Conservation (phyloP, 1,140 invertebrate species). For the honey bee (Apis mellifera) region Amel_HAv3.1 CM009936.2:3552001-3552500, state of each 20-base stretch:
- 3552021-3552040: too few relatives aligned
- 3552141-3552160: constrained; percentile 7
- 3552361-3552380: constrained; percentile 41
- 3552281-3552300: constrained; percentile 71
- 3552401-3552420: neutral
- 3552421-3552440: constrained; percentile 25
- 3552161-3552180: constrained; percentile 18
- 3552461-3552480: constrained; percentile 14
- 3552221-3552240: constrained; percentile 68
- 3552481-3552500: constrained; percentile 22
- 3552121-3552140: too few relatives aligned
- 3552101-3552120: too few relatives aligned
- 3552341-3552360: constrained; percentile 67
- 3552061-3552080: too few relatives aligned
- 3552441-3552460: constrained; percentile 12
- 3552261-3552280: constrained; percentile 49
- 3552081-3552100: too few relatives aligned
- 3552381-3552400: too few relatives aligned
- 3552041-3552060: too few relatives aligned
- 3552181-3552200: constrained; percentile 70
- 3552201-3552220: constrained; percentile 72
- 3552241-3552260: constrained; percentile 50
- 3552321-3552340: constrained; percentile 48
- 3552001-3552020: too few relatives aligned
- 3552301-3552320: constrained; percentile 50